Evolutionary conservation across 2,888 invertebrate genomes (phyloP).

Genomic region (Ophion costatus): DNA sequence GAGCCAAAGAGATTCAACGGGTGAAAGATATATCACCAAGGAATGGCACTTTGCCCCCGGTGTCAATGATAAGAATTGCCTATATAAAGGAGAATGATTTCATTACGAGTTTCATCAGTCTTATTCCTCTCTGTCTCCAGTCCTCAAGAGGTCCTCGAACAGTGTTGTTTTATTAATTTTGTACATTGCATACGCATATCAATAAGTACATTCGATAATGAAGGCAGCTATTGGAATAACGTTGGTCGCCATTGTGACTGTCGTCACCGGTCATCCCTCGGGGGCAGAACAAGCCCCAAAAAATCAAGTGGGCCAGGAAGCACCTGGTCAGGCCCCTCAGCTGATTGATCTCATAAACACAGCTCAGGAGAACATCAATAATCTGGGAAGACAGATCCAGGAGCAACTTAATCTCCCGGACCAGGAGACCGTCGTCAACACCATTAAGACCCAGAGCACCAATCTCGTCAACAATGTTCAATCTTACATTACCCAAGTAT

Average conservation of each 20-base stretch:
- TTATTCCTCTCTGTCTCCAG: constrained; percentile 61
- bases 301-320: constrained; percentile 26
- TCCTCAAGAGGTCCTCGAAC: constrained; percentile 47
- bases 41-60: constrained; percentile 75
- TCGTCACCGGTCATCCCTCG: constrained; percentile 62
- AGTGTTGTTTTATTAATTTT: constrained; percentile 30
- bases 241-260: constrained; percentile 67
- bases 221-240: constrained; percentile 66
- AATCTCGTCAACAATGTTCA: constrained; percentile 74
- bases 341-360: constrained; percentile 72
- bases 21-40: constrained; percentile 67
- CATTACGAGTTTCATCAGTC: constrained; percentile 72
- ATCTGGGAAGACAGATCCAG: constrained; percentile 74
- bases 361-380: constrained; percentile 75
- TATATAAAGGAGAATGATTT: constrained; percentile 76
- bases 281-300: constrained; percentile 29
- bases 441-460: constrained; percentile 75
- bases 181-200: constrained; percentile 3
- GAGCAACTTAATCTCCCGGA: constrained; percentile 75
- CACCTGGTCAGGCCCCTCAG: constrained; percentile 64
- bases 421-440: constrained; percentile 73
- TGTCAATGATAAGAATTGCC: constrained; percentile 75
- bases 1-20: constrained; percentile 35
- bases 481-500: constrained; percentile 71
- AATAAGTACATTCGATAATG: constrained; percentile 66